Evolutionary conservation across 2,113 vertebrate species (phyloP).

Genomic region (Struthidea cinerea): DNA sequence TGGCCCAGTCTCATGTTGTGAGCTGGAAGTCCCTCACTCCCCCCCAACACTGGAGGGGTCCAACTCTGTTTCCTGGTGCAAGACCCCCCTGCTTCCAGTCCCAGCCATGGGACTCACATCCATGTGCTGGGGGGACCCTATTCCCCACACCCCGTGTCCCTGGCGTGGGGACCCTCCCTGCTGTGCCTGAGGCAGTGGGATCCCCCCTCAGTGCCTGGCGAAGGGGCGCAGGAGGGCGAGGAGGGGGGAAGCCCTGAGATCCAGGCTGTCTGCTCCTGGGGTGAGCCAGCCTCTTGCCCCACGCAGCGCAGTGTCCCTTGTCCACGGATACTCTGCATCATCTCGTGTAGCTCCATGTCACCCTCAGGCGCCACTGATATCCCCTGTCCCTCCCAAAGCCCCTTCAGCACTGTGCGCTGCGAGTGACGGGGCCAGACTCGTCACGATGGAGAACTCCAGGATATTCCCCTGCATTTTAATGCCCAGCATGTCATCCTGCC

Average conservation of each 20-base stretch:
- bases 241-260: neutral
- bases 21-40: neutral
- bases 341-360: accelerated
- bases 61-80: neutral
- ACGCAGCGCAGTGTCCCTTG: accelerated
- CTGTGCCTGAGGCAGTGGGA: accelerated
- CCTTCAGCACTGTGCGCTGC: neutral
- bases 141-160: neutral
- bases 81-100: accelerated
- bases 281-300: neutral
- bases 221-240: neutral
- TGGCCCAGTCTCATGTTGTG: accelerated
- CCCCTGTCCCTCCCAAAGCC: neutral
- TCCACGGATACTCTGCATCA: no score
- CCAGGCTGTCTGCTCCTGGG: neutral
- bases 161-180: neutral
- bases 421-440: neutral
- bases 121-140: accelerated
- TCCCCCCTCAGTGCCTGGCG: accelerated
- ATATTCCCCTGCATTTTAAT: neutral
- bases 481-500: neutral
- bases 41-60: accelerated
- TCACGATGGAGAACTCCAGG: neutral
- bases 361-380: neutral
- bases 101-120: neutral